A percentile compares a stretch with the other conserved stretches of the same genome.
Conservation (phyloP, 2,888 invertebrate genomes). For the Stenoptilia bipunctidactyla region DNA sequence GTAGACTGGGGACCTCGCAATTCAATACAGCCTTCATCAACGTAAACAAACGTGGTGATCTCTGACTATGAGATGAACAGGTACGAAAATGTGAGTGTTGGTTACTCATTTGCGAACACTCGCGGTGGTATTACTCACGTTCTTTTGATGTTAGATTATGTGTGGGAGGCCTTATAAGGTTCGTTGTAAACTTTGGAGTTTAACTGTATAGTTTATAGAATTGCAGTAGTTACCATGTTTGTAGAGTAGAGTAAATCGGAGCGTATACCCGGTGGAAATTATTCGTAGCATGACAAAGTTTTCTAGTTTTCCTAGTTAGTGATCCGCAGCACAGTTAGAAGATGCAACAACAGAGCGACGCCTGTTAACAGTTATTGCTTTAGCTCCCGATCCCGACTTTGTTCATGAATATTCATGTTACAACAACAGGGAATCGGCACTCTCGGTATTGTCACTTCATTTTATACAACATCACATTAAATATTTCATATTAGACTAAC, state of each 20-base stretch:
- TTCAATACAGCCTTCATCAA: slow-evolving; percentile 66
- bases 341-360: slow-evolving; percentile 27
- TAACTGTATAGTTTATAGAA: no score
- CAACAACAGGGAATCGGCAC: slow-evolving; percentile 3
- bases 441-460: slow-evolving; percentile 6
- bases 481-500: no score
- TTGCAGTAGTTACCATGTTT: no score
- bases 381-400: slow-evolving; percentile 32
- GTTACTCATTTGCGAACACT: no score
- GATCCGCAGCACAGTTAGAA: neutral
- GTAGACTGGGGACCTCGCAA: slow-evolving; percentile 65
- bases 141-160: no score
- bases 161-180: no score
- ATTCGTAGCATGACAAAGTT: neutral
- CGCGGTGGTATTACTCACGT: no score
- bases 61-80: neutral
- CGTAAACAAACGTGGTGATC: slow-evolving; percentile 58
- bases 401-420: slow-evolving; percentile 53
- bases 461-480: no score
- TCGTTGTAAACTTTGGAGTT: no score
- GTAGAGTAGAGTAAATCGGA: no score
- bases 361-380: slow-evolving; percentile 58
- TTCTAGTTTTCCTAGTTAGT: neutral
- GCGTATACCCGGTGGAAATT: no score
- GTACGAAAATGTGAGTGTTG: neutral